Conservation (phyloP, 2,113 vertebrate species). For the Panthera tigris region DNA sequence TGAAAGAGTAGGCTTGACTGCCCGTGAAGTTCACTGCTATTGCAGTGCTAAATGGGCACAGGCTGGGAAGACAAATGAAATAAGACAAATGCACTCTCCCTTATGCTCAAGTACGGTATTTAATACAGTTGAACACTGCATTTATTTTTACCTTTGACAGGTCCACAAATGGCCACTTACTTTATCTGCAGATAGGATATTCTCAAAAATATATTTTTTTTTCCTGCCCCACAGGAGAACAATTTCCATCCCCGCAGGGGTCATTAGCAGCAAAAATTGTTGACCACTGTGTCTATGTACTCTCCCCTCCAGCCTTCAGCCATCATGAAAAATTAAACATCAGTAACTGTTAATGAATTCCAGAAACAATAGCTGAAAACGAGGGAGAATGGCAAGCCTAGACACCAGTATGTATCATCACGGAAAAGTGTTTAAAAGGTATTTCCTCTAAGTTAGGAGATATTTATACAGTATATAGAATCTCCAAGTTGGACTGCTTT, state of each 20-base stretch:
- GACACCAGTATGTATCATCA: neutral
- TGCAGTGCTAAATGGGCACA: constrained; percentile 15
- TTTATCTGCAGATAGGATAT: constrained; percentile 55
- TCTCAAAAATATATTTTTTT: constrained; percentile 41
- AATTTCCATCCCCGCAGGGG: neutral
- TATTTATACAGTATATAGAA: constrained; percentile 39
- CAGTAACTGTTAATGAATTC: neutral
- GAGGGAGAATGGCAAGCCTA: neutral
- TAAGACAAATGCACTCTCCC: constrained; percentile 65
- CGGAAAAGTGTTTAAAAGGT: neutral
- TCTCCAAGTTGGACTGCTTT: constrained; percentile 44
- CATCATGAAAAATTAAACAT: neutral
- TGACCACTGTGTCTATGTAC: neutral
- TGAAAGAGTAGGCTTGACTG: constrained; percentile 57
- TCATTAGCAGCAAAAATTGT: neutral
- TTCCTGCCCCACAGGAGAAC: constrained; percentile 30
- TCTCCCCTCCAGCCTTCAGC: neutral
- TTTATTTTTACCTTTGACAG: constrained; percentile 70
- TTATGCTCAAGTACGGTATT: constrained; percentile 54
- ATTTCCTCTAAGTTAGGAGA: constrained; percentile 37
- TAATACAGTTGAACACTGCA: constrained; percentile 60
- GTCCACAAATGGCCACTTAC: constrained; percentile 62
- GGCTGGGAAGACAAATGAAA: constrained; percentile 66
- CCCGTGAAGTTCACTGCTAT: constrained; percentile 34
- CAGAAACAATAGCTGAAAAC: neutral